These are phyloP conservation scores for Cetoscarus ocellatus DNA, from an alignment of 2,797 vertebrate species.

Conservation along the genomic window DNA sequence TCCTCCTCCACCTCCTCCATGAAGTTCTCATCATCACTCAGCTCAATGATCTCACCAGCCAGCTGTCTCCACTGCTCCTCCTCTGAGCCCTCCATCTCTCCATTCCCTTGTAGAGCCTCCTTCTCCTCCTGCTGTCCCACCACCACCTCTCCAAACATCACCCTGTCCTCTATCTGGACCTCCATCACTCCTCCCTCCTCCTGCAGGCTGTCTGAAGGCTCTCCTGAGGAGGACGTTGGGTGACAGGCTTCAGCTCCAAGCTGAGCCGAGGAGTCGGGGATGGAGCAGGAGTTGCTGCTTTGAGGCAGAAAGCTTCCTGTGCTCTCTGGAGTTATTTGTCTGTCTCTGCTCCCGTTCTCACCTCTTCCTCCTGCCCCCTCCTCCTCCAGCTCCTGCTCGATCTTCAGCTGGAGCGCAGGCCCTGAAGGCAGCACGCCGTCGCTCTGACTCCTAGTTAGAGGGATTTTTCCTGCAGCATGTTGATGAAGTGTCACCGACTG, in stretches of 20 bases:
- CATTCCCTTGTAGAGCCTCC: constrained; percentile 43
- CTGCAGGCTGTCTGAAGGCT: constrained; percentile 70
- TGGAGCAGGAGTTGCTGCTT: constrained; percentile 61
- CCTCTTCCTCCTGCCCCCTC: constrained; percentile 37
- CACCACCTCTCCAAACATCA: constrained; percentile 79
- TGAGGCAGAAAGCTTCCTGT: constrained; percentile 29
- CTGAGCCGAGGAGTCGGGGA: constrained; percentile 77
- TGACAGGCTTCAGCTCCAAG: constrained; percentile 60
- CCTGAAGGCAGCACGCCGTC: constrained; percentile 68
- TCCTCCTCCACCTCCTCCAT: constrained; percentile 93
- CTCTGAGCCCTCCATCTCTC: constrained; percentile 44
- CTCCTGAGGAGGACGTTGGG: constrained; percentile 76
- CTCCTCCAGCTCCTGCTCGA: constrained; percentile 82
- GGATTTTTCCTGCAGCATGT: constrained; percentile 24
- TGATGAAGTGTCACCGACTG: constrained; percentile 67
- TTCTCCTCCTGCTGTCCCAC: constrained; percentile 59
- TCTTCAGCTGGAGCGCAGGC: constrained; percentile 86
- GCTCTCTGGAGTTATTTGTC: constrained; percentile 76
- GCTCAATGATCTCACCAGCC: constrained; percentile 83
- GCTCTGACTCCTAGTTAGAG: constrained; percentile 36
- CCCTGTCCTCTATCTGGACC: constrained; percentile 49
- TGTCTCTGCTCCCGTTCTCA: constrained; percentile 69
- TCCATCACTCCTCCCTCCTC: constrained; percentile 30
- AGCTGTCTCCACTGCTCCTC: constrained; percentile 80
- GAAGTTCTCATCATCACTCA: constrained; percentile 90